Conservation (phyloP, 2,888 invertebrate species). For the Pardosa pseudoannulata region DNA sequence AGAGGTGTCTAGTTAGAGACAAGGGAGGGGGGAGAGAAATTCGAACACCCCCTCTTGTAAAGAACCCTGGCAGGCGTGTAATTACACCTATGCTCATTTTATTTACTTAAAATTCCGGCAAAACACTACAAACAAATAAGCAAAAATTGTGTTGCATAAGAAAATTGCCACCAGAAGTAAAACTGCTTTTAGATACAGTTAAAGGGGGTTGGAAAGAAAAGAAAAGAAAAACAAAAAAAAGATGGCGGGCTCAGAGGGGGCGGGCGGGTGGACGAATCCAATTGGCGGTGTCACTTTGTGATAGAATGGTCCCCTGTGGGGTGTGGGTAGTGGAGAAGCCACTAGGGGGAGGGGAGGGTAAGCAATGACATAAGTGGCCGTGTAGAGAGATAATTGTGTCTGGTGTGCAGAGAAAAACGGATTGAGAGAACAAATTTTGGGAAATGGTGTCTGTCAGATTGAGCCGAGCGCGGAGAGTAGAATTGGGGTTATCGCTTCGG, state of each 20-base stretch:
- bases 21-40: conserved; percentile 24
- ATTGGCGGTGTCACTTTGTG: conserved; percentile 67
- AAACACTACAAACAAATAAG: conserved; percentile 44
- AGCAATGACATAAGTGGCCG: conserved; percentile 69
- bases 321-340: conserved; percentile 17
- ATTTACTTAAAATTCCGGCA: conserved; percentile 57
- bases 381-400: conserved; percentile 72
- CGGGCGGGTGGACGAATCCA: conserved; percentile 63
- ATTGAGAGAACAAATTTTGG: conserved; percentile 56
- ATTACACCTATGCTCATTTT: conserved; percentile 62
- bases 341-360: conserved; percentile 18
- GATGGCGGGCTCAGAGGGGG: neutral
- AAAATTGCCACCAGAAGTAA: neutral
- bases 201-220: neutral
- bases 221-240: no score
- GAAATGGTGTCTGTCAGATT: conserved; percentile 65
- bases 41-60: conserved; percentile 19
- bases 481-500: neutral
- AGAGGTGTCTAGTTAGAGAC: neutral
- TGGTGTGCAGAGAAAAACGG: conserved; percentile 41
- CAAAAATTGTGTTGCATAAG: conserved; percentile 34
- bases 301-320: conserved; percentile 61
- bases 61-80: conserved; percentile 66
- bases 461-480: conserved; percentile 19
- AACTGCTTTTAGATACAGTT: neutral